A percentile compares a stretch with the other conserved stretches of the same genome.
Conservation (phyloP, 2,113 vertebrate species). For the Hucho hucho region DNA sequence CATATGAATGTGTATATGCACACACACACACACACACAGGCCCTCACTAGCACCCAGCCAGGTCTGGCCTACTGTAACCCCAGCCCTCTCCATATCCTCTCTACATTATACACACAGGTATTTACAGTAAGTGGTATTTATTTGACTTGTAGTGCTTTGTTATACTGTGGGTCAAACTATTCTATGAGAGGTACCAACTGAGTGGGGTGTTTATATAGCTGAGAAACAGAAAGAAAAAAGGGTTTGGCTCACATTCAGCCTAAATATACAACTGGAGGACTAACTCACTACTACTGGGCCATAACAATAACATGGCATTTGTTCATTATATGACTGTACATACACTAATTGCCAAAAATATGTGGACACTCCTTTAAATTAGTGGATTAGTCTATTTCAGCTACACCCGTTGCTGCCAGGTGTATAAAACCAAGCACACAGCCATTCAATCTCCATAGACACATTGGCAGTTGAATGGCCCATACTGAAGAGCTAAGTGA, state of each 20-base stretch:
- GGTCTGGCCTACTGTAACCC: not conserved
- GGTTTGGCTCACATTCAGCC: constrained; percentile 35
- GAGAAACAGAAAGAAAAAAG: constrained; percentile 58
- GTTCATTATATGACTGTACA: too few species aligned
- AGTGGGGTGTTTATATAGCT: constrained; percentile 47
- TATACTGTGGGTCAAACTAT: constrained; percentile 34
- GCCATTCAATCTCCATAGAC: too few species aligned
- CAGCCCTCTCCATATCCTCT: not conserved
- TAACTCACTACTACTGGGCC: not conserved
- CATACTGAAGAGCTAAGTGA: too few species aligned
- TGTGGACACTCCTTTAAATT: too few species aligned
- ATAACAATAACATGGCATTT: not conserved
- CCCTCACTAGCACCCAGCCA: constrained; percentile 17
- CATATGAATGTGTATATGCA: too few species aligned
- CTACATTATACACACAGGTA: constrained; percentile 44
- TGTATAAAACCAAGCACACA: too few species aligned
- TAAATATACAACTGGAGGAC: constrained; percentile 48
- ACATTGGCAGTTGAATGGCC: too few species aligned
- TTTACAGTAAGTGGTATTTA: constrained; percentile 53
- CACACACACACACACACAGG: not conserved
- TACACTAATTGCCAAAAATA: not conserved
- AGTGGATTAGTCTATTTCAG: too few species aligned
- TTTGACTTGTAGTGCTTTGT: constrained; percentile 42
- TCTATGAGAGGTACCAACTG: constrained; percentile 30
- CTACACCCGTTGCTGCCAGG: too few species aligned